Conservation (phyloP, 37 sponge, comb jelly and placozoan species). For the Diacarnus erythraeanus region DNA sequence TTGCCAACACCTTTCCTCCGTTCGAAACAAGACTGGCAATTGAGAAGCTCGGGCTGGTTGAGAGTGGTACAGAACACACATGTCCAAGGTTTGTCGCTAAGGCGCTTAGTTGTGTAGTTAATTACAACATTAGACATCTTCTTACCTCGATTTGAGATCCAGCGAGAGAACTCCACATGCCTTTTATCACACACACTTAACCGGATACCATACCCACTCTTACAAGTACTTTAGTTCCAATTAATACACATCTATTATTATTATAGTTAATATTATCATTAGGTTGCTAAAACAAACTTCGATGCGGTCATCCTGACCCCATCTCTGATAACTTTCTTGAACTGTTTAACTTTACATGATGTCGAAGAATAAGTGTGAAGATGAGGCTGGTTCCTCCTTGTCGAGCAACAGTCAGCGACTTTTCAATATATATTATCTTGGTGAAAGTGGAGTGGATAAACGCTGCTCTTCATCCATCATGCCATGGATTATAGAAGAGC, state of each 20-base stretch:
- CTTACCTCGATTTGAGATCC: not conserved
- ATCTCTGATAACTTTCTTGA: too few species aligned
- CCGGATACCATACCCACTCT: too few species aligned
- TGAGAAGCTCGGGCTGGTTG: slow-evolving; percentile 11
- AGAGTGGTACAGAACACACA: slow-evolving; percentile 41
- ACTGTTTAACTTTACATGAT: too few species aligned
- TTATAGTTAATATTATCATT: too few species aligned
- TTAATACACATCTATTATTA: not conserved
- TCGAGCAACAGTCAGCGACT: slow-evolving; percentile 19
- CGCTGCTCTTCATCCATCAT: slow-evolving; percentile 47
- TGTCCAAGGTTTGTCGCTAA: slow-evolving; percentile 13
- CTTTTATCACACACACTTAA: too few species aligned
- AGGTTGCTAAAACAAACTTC: too few species aligned
- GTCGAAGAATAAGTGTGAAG: not conserved
- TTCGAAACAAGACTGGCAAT: slow-evolving; percentile 35
- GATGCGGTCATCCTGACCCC: too few species aligned
- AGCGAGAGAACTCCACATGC: too few species aligned
- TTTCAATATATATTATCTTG: slow-evolving; percentile 70
- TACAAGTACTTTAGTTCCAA: too few species aligned
- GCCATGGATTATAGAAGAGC: slow-evolving; percentile 80
- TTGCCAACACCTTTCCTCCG: not conserved
- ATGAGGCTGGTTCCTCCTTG: not conserved
- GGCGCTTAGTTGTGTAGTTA: slow-evolving; percentile 5
- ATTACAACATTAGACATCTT: not conserved
- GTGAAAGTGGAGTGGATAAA: slow-evolving; percentile 38